These are phyloP conservation scores for Odontamblyopus rebecca DNA, from an alignment of 2,797 vertebrate genomes.

Conservation along the genomic window DNA sequence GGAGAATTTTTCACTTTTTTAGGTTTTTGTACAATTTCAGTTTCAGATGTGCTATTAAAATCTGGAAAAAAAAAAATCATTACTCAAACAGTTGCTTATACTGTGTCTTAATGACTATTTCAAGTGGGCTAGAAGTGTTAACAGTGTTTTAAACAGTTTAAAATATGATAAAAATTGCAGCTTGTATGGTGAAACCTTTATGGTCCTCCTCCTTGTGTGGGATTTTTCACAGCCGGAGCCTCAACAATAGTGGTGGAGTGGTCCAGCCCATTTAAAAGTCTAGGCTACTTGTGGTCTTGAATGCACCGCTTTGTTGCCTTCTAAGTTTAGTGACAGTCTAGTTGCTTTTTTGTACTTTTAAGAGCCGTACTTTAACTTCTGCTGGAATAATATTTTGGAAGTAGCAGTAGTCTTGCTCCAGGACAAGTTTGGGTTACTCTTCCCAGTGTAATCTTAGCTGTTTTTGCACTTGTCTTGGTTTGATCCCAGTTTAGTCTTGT, in stretches of 20 bases:
- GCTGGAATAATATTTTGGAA: not conserved
- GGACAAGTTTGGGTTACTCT: not conserved
- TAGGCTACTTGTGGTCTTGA: not conserved
- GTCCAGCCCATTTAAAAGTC: slow-evolving; percentile 1
- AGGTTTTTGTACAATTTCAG: not conserved
- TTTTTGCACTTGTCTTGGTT: not conserved
- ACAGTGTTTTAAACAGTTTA: not conserved
- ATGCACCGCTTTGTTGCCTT: not conserved
- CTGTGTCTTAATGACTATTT: too few species aligned
- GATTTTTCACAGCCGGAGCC: not conserved
- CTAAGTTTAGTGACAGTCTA: not conserved
- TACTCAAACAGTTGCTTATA: not conserved
- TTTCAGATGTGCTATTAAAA: not conserved
- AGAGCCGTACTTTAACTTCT: not conserved
- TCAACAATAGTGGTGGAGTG: not conserved
- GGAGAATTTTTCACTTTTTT: not conserved
- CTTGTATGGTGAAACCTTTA: not conserved
- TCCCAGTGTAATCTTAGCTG: not conserved
- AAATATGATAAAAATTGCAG: not conserved
- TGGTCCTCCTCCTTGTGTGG: not conserved
- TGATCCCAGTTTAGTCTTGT: not conserved
- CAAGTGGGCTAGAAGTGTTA: not conserved
- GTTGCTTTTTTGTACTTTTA: not conserved
- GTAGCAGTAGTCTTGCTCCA: not conserved
- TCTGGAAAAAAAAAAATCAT: not conserved